Base-by-base conservation (phyloP, 2,113 vertebrate species). In the Megaceryle torquata region DNA sequence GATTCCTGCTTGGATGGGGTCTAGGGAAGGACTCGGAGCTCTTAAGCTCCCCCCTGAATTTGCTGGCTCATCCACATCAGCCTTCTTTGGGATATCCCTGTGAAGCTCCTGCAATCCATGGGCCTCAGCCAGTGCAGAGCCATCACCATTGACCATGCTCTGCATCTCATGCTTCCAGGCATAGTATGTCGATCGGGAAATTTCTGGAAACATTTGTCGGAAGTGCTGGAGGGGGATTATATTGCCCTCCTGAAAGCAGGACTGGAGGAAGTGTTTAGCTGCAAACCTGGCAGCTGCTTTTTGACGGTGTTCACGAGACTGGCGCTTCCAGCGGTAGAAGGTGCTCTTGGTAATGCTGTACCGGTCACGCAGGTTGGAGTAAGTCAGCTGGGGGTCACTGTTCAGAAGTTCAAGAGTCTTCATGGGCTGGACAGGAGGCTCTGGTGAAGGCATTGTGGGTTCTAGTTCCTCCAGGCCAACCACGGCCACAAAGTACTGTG, bases 81-180 rank as follows among this genome's bases (percentile, higher is more conserved):
- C 69, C 53, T 94, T 97, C 93, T 87, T 95, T 31, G 48, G 85
- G 39, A 84, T 69, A 71, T 81, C 65, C 21, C 50, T 68, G 20
- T 87, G 95, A 85, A 96, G 67, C 78, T 90, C 95, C 69, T 93
- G 95, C 54, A 96, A 59, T 7, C 53, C 51, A 0, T 59, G 68
- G 28, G 75, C 57, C 57, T 96, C 97, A 89, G 89, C 54, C 46
- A 86, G 59, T 76, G 83, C 64, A 88, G 94, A 86, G 51, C 81
- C 46, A 76, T 98, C 98, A 18, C 98, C 95, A 11, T 35, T 96
- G 68, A 97, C 97, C 77, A 89, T 57, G 51, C 87, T 98, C 94
- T 98, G 96, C 86, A 99, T 98, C 97, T 99, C 99, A 0, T 99
- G 99, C 94, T 99, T 99, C 99, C 99, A 99, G 91, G 99, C 98